Conservation (phyloP, 1,140 invertebrate genomes). For the Drosophila oshimai region DNA sequence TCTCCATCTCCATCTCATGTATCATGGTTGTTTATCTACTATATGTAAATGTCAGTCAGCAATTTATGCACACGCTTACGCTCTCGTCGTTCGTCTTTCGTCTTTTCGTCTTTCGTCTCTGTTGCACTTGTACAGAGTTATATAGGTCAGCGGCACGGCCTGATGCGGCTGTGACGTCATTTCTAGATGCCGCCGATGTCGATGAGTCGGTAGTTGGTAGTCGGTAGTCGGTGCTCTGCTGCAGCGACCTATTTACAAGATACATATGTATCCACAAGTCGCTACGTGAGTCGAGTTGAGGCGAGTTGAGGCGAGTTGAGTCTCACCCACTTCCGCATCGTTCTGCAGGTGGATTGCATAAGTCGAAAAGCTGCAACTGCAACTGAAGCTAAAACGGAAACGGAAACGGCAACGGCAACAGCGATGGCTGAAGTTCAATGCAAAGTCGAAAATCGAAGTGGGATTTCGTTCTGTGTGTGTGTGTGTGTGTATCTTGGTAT, state of each 20-base stretch:
- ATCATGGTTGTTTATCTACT: constrained; percentile 5
- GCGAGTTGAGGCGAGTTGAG: not conserved
- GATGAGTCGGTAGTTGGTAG: too few species aligned
- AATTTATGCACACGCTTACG: constrained; percentile 8
- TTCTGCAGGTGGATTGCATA: constrained; percentile 44
- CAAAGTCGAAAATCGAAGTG: constrained; percentile 53
- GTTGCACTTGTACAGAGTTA: constrained; percentile 30
- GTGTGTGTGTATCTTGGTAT: not conserved
- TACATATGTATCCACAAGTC: constrained; percentile 10
- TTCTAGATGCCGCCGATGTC: constrained; percentile 40
- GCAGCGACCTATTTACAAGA: constrained; percentile 68
- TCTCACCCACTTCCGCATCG: constrained; percentile 55
- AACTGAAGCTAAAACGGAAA: constrained; percentile 12
- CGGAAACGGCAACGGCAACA: not conserved
- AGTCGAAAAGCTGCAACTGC: not conserved
- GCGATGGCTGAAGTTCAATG: constrained; percentile 63
- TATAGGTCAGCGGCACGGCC: constrained; percentile 74
- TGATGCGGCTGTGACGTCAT: constrained; percentile 67
- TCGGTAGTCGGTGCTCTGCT: constrained; percentile 15
- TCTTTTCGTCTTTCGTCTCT: not conserved
- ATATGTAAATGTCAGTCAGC: constrained; percentile 29
- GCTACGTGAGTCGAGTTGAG: not conserved
- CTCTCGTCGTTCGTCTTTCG: not conserved
- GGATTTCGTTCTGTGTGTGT: constrained; percentile 5
- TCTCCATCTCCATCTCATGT: not conserved